Evolutionary conservation across 2,888 invertebrate genomes (phyloP), one percentile per base, ranked within the genome.

Genomic region (Xestia sexstrigata): DNA sequence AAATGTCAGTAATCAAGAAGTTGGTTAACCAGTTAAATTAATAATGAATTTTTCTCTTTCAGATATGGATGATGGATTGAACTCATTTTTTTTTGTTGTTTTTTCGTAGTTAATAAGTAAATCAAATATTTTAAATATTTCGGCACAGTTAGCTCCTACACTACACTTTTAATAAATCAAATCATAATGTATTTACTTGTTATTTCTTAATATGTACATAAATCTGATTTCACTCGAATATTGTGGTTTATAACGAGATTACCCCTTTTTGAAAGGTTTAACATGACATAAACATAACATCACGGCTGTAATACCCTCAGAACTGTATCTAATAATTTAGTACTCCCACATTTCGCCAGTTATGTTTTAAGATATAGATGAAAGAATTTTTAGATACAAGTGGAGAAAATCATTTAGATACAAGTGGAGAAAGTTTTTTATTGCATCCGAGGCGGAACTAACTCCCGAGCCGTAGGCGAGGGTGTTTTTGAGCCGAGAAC

Each of bases 11-110:
- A 30, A 35, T 62, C 23, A 52, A 52, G 1, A 11, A 55, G n/a
- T 55, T 11, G 11, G n/a, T 4, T 1, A 52, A 23, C 1, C 58
- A 58, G 58, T 15, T n/a, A 13, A n/a, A 39, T 26, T 15, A 70
- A 58, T 67, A 58, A 58, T n/a, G 4, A 20, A 1, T 67, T 55
- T 68, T n/a, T 75, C 71, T 81, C 52, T 82, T 90, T 67, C 90
- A 90, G 91, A 75, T 87, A 79, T 75, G 70, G 81, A 60, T 23
- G 86, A 79, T 75, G 70, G 81, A 60, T 23, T 62, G 81, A 82
- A 81, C 84, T 86, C 82, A 86, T 84, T 88, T 84, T 88, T 84
- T 49, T 87, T 88, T 85, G 86, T 89, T 84, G 86, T 87, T 82
- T 78, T 52, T 30, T 60, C 60, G 30, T 60, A 60, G n/a, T n/a